Conservation (phyloP, 2,888 invertebrate species). For the Girardia tigrina region DNA sequence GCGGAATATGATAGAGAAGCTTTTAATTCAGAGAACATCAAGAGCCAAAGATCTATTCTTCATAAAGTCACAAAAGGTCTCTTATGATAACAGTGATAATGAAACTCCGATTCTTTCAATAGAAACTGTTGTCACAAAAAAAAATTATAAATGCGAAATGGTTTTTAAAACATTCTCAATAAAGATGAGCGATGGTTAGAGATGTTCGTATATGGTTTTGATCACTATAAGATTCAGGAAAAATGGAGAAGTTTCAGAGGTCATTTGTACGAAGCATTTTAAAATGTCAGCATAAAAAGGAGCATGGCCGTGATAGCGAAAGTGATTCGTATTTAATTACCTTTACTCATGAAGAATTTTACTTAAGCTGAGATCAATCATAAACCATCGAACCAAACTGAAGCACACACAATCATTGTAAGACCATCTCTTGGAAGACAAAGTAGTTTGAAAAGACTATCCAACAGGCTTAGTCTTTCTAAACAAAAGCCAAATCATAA, state of each 20-base stretch:
- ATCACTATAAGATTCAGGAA: background rate
- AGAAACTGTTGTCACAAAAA: conserved; percentile 3
- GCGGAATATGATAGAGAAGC: too few relatives aligned
- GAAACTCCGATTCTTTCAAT: background rate
- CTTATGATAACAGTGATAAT: background rate
- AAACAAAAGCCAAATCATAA: too few relatives aligned
- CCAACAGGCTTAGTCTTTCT: too few relatives aligned
- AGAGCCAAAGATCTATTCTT: too few relatives aligned
- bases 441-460: too few relatives aligned
- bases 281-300: background rate
- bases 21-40: too few relatives aligned
- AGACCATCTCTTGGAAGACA: background rate
- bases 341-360: too few relatives aligned
- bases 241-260: background rate
- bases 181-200: background rate
- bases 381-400: too few relatives aligned
- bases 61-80: background rate
- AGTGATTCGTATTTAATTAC: background rate
- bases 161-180: background rate
- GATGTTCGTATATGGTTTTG: background rate
- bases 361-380: too few relatives aligned
- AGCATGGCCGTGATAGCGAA: background rate
- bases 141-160: background rate
- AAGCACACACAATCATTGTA: too few relatives aligned
- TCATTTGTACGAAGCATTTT: background rate